Evolutionary conservation across 2,797 vertebrate species (phyloP), one percentile per base, ranked within the genome.

Genomic region (Gymnoscopelus braueri): DNA sequence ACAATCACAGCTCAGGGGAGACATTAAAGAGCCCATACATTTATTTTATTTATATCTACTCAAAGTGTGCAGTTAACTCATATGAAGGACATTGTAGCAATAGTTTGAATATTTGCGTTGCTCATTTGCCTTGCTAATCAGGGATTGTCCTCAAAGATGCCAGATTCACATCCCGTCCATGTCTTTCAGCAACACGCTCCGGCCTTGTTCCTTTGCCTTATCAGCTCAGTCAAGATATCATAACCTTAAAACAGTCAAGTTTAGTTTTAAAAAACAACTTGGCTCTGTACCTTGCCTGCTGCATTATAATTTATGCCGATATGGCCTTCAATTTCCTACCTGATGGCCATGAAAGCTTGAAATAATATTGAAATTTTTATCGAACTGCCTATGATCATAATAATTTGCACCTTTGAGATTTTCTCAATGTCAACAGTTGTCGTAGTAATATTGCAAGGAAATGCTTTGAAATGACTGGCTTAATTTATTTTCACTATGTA

Each of bases 161-260:
- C 65, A 53, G 65, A 54, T 66, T 29, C 52, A 51, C 32, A 32
- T 75, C 72, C 74, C 63, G 23, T 78, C 67, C 71, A 72, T 77
- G 44, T 78, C 66, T 35, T 13, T 35, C 14, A 59, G 26, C 4
- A 39, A 35, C 29, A 9, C 9, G 5, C 4, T n/a, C 32, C 56
- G 78, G 78, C 83, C 69, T 82, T 75, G 77, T 72, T 65, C 67
- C 63, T 82, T 89, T 80, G 83, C 79, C 83, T 87, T 85, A 77
- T 84, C 44, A 72, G 59, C 71, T 71, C 52, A 69, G 60, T 24
- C 23, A 58, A 66, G 24, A 49, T 73, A 58, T 64, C 63, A 64
- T 7, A 53, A 60, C 54, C 3, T 69, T 50, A 62, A 52, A 15
- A 52, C 15, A 59, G 52, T 62, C 47, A 58, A 32, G 4, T 60